Evolutionary conservation across 2,113 vertebrate species (phyloP).

Genomic region (Pica pica): DNA sequence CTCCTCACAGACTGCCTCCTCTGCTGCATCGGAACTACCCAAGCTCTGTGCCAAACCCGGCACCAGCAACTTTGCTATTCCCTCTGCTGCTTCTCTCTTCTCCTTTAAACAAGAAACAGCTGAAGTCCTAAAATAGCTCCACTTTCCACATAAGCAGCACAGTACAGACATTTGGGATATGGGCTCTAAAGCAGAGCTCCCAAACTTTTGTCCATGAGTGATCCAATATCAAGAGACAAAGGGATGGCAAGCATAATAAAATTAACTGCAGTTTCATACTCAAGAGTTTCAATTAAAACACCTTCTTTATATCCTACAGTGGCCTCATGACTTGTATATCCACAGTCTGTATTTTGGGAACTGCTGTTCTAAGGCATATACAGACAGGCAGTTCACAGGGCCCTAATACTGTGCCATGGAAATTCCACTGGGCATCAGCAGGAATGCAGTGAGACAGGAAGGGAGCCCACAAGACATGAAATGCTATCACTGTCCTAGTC

Average conservation of each 20-base stretch:
- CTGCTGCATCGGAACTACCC: neutral
- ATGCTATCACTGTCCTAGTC: neutral
- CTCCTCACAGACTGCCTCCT: neutral
- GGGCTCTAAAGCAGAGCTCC: neutral
- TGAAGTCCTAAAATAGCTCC: neutral
- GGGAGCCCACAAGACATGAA: neutral
- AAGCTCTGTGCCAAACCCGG: neutral
- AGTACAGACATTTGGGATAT: neutral
- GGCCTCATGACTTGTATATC: neutral
- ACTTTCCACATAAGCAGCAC: neutral
- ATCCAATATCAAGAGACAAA: neutral
- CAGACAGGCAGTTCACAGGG: neutral
- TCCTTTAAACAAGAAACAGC: neutral
- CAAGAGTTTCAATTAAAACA: neutral
- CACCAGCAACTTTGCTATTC: neutral
- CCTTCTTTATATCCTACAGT: neutral
- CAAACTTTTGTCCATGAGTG: neutral
- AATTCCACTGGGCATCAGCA: neutral
- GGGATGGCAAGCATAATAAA: neutral
- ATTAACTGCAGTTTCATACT: neutral
- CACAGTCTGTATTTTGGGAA: neutral
- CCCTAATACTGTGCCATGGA: fast-evolving
- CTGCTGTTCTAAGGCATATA: neutral
- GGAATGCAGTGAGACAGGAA: neutral
- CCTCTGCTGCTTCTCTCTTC: neutral